Percentiles rank a stretch among this genome's conserved stretches.
phyloP scores from a whole-genome alignment of 2,113 vertebrate species.

The Clupea harengus region DNA sequence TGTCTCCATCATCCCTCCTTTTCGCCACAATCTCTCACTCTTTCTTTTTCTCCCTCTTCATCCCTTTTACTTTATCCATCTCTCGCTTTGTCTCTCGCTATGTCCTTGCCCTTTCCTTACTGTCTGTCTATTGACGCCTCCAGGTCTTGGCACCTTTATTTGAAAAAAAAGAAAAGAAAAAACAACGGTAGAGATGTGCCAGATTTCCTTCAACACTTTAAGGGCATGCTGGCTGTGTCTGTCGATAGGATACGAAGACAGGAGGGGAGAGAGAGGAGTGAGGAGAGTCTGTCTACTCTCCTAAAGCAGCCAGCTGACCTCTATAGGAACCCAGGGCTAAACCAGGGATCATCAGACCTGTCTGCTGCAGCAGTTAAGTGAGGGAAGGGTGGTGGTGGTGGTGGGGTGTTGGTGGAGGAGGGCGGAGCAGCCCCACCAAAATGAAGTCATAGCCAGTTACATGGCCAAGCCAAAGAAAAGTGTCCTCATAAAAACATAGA shows the following conservation, averaged over 20 bases:
- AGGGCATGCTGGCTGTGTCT: slow-evolving; percentile 1
- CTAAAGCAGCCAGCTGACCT: neutral
- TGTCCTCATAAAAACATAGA: neutral
- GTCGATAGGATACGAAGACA: neutral
- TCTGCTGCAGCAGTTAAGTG: neutral
- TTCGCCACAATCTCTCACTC: slow-evolving; percentile 26
- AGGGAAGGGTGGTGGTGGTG: neutral
- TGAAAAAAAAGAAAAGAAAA: slow-evolving; percentile 16
- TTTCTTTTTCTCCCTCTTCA: slow-evolving; percentile 24
- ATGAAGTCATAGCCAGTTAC: neutral
- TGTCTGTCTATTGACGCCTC: slow-evolving; percentile 43
- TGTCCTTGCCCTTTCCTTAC: neutral
- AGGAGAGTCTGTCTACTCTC: neutral
- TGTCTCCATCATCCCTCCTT: slow-evolving; percentile 20
- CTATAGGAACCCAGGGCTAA: neutral
- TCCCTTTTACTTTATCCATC: slow-evolving; percentile 18
- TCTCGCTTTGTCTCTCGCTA: neutral
- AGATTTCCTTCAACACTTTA: slow-evolving; percentile 27
- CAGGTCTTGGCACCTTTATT: slow-evolving; percentile 43
- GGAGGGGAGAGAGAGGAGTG: slow-evolving; percentile 20
- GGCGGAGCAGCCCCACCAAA: neutral
- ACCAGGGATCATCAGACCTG: neutral
- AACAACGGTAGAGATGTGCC: slow-evolving; percentile 15
- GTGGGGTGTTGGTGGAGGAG: neutral
- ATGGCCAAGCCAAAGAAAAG: slow-evolving; percentile 2